Evolutionary conservation across 2,113 vertebrate genomes (phyloP).

Genomic region (Delphinus delphis): DNA sequence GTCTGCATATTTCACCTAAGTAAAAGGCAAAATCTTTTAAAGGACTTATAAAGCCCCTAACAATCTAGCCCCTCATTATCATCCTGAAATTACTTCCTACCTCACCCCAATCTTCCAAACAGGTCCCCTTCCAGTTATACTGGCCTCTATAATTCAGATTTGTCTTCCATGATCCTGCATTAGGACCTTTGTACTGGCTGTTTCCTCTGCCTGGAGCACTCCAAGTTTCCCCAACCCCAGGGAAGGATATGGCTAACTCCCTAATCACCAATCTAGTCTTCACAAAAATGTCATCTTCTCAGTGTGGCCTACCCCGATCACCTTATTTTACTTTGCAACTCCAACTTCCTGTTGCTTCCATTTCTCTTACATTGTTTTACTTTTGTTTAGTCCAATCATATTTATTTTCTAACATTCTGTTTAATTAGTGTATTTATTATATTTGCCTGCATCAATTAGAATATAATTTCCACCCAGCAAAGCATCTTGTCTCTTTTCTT

Average conservation of each 20-base stretch:
- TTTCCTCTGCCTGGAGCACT: not conserved
- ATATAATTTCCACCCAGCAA: not conserved
- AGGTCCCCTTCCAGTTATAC: rapidly evolving
- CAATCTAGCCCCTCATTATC: not conserved
- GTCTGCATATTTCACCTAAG: not conserved
- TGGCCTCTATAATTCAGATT: not conserved
- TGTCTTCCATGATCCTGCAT: not conserved
- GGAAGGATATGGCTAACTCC: not conserved
- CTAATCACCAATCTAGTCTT: not conserved
- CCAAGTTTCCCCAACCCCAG: not conserved
- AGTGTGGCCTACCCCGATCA: not conserved
- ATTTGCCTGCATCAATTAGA: not conserved
- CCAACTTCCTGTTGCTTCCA: not conserved
- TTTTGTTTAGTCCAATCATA: not conserved
- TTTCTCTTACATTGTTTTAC: not conserved
- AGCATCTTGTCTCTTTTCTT: not conserved
- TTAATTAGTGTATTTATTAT: not conserved
- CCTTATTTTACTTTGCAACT: not conserved
- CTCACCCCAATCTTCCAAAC: rapidly evolving
- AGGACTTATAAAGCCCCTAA: not conserved
- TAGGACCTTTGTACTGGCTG: not conserved
- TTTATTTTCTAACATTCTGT: not conserved
- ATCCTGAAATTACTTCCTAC: not conserved
- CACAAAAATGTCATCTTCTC: not conserved
- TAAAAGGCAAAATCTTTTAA: not conserved